Evolutionary conservation across 2,888 invertebrate genomes (phyloP).

Genomic region (Aspidiotus destructor): DNA sequence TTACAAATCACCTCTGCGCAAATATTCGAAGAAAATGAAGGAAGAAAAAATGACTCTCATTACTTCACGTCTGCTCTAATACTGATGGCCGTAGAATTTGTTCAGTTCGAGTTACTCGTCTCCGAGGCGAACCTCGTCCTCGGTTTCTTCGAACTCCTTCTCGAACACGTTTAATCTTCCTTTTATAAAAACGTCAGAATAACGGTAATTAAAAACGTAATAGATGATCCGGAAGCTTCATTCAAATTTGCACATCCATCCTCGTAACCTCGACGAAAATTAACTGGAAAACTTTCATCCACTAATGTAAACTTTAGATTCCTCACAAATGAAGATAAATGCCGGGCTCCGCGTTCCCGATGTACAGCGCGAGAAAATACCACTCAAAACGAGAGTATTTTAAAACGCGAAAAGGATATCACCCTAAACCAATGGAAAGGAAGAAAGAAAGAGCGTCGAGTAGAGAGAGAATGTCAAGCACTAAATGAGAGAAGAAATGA

Average conservation of each 20-base stretch:
- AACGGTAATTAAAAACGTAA: slow-evolving; percentile 21
- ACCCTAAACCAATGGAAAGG: background rate
- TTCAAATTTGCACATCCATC: slow-evolving; percentile 9
- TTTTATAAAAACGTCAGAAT: slow-evolving; percentile 1
- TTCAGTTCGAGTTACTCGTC: no score
- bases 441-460: background rate
- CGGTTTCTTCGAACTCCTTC: no score
- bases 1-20: no score
- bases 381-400: background rate
- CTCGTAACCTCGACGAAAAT: background rate
- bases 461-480: slow-evolving; percentile 14
- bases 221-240: slow-evolving; percentile 17
- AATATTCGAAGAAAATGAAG: no score
- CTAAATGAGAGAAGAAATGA: slow-evolving; percentile 1
- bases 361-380: background rate
- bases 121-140: no score
- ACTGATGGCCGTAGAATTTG: no score
- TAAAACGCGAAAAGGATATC: background rate
- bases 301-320: slow-evolving; percentile 16
- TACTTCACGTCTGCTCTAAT: no score
- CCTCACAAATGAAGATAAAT: slow-evolving; percentile 29
- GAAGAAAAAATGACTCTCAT: no score
- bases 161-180: slow-evolving; percentile 2
- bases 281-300: slow-evolving; percentile 10
- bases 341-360: background rate